Base-by-base conservation (phyloP, 2,797 vertebrate genomes). In the Apodemus agrarius region DNA sequence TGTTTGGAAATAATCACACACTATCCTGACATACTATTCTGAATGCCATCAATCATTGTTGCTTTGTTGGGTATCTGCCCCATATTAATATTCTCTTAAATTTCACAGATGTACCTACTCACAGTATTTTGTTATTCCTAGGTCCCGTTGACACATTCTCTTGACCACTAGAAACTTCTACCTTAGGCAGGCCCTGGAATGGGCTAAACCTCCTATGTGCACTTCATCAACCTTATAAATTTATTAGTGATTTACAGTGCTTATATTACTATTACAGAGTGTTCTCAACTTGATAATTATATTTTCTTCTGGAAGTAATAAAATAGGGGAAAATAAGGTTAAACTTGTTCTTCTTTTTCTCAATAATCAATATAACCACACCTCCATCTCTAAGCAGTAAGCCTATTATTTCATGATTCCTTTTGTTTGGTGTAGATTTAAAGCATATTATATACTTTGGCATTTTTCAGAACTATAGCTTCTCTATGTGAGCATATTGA, bases 311-410 rank as follows among this genome's bases (percentile, higher is more conserved):
- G 31, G 29, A 89, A 86, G 96, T 11, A 14, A 94, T 46, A 10
- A 93, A 90, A 83, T 2, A 57, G 14, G 14, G 59, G 94, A 22
- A 61, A 86, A n/a, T 61, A 69, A 82, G 29, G 31, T 75, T 78
- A 69, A 3, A 63, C 52, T 89, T 95, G 2, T 78, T 87, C 63
- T 93, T 81, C n/a, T 19, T 95, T 87, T 79, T 93, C 74, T 75
- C 49, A 40, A 40, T 82, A 87, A 81, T 92, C 69, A 67, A 5
- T 54, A 16, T 37, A 90, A 26, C 10, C 46, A 17, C 26, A 79
- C 17, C 40, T 49, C 89, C 74, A 46, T 49, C 52, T 88, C 37
- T 59, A 76, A 89, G 31, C 4, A 91, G 57, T 31, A 8, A 96
- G 19, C 12, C 29, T 81, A 40, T 87, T 72, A 24, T 87, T 89